These are phyloP conservation scores for Hydrotaea cyrtoneurina DNA, from an alignment of 2,888 invertebrate species.

Conservation along the genomic window DNA sequence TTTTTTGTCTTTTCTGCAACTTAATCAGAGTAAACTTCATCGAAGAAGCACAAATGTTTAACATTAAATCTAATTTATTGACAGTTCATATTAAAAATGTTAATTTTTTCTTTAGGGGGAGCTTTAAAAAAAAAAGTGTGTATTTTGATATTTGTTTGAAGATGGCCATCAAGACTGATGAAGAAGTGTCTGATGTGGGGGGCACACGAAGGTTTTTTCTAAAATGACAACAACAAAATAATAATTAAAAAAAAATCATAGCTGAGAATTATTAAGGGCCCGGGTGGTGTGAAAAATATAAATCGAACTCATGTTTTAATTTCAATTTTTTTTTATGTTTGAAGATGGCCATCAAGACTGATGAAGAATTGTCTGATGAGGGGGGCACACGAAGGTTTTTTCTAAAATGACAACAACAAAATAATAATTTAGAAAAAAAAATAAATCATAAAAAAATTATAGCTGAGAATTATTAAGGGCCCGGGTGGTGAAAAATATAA, in stretches of 20 bases:
- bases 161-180: too few species aligned
- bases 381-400: not conserved
- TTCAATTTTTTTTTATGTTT: not conserved
- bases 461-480: too few species aligned
- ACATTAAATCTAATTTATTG: slow-evolving; percentile 47
- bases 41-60: slow-evolving; percentile 7
- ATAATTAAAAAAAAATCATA: too few species aligned
- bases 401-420: not conserved
- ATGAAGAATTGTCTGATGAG: not conserved
- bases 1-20: slow-evolving; percentile 28
- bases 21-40: slow-evolving; percentile 46
- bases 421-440: too few species aligned
- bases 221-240: not conserved
- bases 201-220: not conserved
- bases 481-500: too few species aligned
- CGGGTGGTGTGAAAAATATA: too few species aligned
- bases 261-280: too few species aligned
- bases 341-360: not conserved
- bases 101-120: not conserved
- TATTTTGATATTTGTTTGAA: not conserved
- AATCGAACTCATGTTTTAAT: too few species aligned
- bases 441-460: too few species aligned
- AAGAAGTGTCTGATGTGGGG: not conserved
- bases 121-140: too few species aligned
- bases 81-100: slow-evolving; percentile 34